Conservation (phyloP, 2,888 invertebrate genomes). For the Acleris emargana region DNA sequence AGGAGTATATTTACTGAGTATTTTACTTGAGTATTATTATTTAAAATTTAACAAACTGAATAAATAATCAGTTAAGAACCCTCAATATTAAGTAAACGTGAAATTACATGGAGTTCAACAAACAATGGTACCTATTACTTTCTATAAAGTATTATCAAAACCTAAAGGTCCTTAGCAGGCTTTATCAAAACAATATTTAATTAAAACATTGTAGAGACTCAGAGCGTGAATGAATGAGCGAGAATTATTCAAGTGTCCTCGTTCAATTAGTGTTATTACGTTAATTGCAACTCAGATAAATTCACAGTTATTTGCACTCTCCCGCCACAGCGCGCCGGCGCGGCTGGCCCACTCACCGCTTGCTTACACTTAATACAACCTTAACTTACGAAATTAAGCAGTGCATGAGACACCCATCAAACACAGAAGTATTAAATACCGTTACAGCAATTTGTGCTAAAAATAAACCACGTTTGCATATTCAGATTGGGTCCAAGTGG, state of each 20-base stretch:
- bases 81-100: no score
- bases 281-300: constrained; percentile 14
- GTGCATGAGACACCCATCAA: not conserved
- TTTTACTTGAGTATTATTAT: constrained; percentile 27
- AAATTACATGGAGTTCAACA: no score
- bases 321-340: constrained; percentile 6
- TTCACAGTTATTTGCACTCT: constrained; percentile 29
- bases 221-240: not conserved
- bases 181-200: not conserved
- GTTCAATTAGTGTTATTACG: constrained; percentile 14
- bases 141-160: not conserved
- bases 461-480: not conserved
- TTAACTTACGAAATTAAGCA: not conserved
- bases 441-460: not conserved
- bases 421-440: not conserved
- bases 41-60: not conserved
- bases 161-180: not conserved
- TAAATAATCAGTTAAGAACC: no score
- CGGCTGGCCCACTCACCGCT: constrained; percentile 4
- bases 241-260: constrained; percentile 4
- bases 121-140: not conserved
- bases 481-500: not conserved
- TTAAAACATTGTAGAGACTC: constrained; percentile 7
- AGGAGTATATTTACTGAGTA: constrained; percentile 53
- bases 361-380: not conserved